Conservation (phyloP, 2,888 invertebrate species). For the Dryobota labecula region DNA sequence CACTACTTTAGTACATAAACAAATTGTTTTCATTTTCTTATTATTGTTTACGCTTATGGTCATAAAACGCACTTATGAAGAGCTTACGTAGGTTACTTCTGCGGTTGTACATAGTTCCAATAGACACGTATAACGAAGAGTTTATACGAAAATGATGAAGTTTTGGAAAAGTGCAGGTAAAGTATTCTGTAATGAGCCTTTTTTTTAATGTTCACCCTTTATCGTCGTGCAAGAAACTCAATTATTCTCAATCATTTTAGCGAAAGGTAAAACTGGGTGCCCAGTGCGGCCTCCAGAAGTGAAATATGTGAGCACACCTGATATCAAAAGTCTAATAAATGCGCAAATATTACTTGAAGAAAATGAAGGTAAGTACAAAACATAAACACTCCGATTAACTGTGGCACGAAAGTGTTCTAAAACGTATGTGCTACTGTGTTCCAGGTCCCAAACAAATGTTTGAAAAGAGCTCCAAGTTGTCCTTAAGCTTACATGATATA, state of each 20-base stretch:
- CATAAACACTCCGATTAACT: constrained; percentile 5
- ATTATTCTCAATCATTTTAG: constrained; percentile 74
- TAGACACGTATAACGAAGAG: constrained; percentile 63
- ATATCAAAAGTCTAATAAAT: constrained; percentile 73
- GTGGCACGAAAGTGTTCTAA: constrained; percentile 18
- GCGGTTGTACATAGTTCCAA: constrained; percentile 61
- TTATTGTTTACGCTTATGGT: constrained; percentile 79
- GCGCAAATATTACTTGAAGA: constrained; percentile 74
- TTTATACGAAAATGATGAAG: constrained; percentile 91
- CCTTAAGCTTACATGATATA: constrained; percentile 94
- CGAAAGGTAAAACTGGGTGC: constrained; percentile 88
- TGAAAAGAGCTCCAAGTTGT: constrained; percentile 92
- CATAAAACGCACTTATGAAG: constrained; percentile 74
- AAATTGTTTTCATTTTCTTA: constrained; percentile 77
- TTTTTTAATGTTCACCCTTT: constrained; percentile 29
- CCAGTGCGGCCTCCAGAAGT: constrained; percentile 88
- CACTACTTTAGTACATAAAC: constrained; percentile 64
- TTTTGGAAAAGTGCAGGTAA: constrained; percentile 94
- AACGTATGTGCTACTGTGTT: constrained; percentile 63
- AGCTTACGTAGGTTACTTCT: constrained; percentile 69
- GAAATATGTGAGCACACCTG: constrained; percentile 65
- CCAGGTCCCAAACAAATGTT: constrained; percentile 82
- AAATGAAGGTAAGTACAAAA: constrained; percentile 79
- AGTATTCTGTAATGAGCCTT: constrained; percentile 36
- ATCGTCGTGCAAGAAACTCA: constrained; percentile 16